Percentiles rank a stretch among this genome's conserved stretches.
phyloP scores from a whole-genome alignment of 2,113 vertebrate species.

The Tetrao urogallus region DNA sequence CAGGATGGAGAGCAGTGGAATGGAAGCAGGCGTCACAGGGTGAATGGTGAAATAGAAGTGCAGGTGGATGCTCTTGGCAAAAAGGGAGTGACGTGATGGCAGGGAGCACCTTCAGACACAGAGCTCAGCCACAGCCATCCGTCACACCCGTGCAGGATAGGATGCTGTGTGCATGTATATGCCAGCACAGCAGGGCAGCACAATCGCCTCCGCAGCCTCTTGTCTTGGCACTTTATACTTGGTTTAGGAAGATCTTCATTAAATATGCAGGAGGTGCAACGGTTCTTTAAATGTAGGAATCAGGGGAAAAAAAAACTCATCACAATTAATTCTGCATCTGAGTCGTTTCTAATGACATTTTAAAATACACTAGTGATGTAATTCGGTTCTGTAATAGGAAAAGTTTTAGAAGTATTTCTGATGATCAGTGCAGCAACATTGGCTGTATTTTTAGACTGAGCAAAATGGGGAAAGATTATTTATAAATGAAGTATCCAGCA shows the following conservation, averaged over 20 bases:
- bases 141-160: too few relatives aligned
- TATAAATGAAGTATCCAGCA: neutral
- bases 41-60: neutral
- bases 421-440: neutral
- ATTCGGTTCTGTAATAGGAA: neutral
- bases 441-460: neutral
- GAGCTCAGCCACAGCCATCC: neutral
- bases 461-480: neutral
- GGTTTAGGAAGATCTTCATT: neutral
- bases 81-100: fast-evolving
- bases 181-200: neutral
- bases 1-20: neutral
- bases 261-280: neutral
- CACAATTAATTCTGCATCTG: neutral
- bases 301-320: neutral
- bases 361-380: neutral
- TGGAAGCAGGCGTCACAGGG: neutral
- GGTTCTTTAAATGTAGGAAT: constrained; percentile 1
- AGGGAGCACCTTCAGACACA: neutral
- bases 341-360: neutral
- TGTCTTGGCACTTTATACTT: neutral
- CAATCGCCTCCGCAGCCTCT: neutral
- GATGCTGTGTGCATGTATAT: fast-evolving
- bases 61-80: neutral
- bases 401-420: neutral